These are phyloP conservation scores for Nephrotoma flavescens DNA, from an alignment of 2,888 invertebrate genomes.

Conservation along the genomic window DNA sequence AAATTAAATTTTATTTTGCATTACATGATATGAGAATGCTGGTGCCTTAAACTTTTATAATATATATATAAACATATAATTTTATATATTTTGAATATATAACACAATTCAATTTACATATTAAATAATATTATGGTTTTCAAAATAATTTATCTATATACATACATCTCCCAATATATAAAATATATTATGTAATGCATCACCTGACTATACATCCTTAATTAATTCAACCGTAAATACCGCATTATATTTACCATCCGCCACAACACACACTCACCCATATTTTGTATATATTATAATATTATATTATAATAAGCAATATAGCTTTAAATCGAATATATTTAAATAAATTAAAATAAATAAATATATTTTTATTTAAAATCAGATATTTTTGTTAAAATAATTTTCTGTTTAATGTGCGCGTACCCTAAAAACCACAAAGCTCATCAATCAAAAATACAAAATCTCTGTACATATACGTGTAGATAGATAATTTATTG, in stretches of 20 bases:
- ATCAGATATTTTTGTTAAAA: neutral
- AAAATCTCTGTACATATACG: neutral
- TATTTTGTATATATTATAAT: neutral
- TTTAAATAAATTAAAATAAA: neutral
- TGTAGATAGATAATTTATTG: neutral
- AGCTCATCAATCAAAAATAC: neutral
- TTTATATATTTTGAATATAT: neutral
- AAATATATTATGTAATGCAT: neutral
- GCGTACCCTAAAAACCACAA: neutral
- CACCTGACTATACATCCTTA: neutral
- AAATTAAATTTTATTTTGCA: neutral
- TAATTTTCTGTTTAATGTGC: neutral
- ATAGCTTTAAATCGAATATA: neutral
- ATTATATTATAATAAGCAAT: too few species aligned
- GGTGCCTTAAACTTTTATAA: neutral
- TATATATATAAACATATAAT: neutral
- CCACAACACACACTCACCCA: neutral
- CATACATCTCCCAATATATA: neutral
- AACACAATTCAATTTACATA: neutral
- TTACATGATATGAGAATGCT: neutral
- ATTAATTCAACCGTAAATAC: neutral
- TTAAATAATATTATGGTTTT: neutral
- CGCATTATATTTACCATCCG: neutral
- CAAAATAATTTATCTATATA: neutral
- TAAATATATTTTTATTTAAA: neutral